Percentiles rank a stretch among this genome's conserved stretches.
These are phyloP conservation scores for Odocoileus hemionus DNA, from an alignment of 2,113 vertebrate genomes.

Conservation along the genomic window DNA sequence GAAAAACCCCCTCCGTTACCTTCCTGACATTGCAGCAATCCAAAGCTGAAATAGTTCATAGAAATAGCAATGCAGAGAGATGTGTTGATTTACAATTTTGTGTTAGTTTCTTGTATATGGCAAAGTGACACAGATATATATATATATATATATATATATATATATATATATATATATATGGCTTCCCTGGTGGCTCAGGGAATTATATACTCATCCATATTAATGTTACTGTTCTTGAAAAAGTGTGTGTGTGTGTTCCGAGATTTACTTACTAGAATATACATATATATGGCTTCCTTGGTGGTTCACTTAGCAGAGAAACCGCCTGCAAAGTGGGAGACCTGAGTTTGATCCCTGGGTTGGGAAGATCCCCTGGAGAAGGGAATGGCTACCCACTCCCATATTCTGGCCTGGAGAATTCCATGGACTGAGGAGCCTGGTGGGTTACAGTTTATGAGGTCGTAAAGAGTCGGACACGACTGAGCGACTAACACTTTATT, in stretches of 20 bases:
- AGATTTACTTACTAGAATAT: neutral
- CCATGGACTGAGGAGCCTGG: neutral
- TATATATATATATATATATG: fast-evolving
- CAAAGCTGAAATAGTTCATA: neutral
- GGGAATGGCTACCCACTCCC: neutral
- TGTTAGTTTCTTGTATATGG: neutral
- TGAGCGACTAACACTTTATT: neutral
- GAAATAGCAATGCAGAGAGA: neutral
- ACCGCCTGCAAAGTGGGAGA: neutral
- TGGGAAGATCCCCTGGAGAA: neutral
- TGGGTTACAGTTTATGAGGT: neutral
- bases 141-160: too few relatives aligned
- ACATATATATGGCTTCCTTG: neutral
- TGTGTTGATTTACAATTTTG: neutral
- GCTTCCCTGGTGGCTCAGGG: neutral
- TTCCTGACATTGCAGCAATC: neutral
- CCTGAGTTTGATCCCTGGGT: neutral
- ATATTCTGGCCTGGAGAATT: neutral
- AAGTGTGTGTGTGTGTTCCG: neutral
- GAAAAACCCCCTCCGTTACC: neutral
- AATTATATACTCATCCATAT: neutral
- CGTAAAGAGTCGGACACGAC: fast-evolving
- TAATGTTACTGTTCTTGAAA: neutral
- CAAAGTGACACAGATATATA: neutral
- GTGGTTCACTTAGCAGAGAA: neutral